Conservation (phyloP, 2,113 vertebrate species). For the Dipodomys merriami region DNA sequence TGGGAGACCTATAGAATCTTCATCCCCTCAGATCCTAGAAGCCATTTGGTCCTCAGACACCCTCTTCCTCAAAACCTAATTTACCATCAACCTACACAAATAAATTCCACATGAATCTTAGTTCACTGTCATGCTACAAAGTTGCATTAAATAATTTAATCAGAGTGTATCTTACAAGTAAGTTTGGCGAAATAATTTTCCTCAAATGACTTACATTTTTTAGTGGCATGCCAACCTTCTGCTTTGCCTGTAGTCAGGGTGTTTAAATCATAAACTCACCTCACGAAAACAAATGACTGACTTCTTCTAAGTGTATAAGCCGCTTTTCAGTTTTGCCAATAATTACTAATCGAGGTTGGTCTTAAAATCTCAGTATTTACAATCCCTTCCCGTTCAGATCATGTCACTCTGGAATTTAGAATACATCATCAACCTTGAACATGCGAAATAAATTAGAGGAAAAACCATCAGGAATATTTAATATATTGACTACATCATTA, state of each 20-base stretch:
- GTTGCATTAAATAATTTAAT: not conserved
- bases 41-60: not conserved
- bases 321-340: conserved; percentile 34
- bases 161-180: not conserved
- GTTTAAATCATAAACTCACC: not conserved
- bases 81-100: not conserved
- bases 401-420: not conserved
- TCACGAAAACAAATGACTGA: not conserved
- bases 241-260: not conserved
- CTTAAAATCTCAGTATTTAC: not conserved
- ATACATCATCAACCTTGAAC: not conserved
- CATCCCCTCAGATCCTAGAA: not conserved
- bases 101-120: not conserved
- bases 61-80: conserved; percentile 3
- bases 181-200: conserved; percentile 10
- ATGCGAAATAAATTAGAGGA: not conserved
- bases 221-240: not conserved
- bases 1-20: not conserved
- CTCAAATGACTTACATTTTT: not conserved
- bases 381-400: not conserved
- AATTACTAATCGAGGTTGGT: not conserved
- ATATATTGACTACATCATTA: not conserved
- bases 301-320: not conserved
- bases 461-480: not conserved
- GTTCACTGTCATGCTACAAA: not conserved